These are phyloP conservation scores for Eurystomus gularis DNA, from an alignment of 2,113 vertebrate species.

Conservation along the genomic window DNA sequence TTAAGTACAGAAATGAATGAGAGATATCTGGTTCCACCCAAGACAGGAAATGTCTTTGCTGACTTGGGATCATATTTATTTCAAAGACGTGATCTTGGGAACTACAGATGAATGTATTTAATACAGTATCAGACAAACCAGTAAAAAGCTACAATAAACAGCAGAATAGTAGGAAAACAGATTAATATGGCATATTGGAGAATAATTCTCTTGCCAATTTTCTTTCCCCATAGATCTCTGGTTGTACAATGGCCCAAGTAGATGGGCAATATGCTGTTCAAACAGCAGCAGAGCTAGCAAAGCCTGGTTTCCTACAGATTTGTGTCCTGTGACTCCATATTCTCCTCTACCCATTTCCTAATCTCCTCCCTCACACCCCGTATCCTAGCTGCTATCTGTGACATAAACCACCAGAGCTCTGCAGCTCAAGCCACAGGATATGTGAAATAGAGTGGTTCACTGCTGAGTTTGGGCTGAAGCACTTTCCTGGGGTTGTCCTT, in stretches of 20 bases:
- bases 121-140: neutral
- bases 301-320: neutral
- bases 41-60: neutral
- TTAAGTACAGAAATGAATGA: neutral
- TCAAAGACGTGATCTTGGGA: conserved; percentile 2
- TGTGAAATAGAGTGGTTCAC: fast-evolving
- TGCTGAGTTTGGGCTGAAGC: neutral
- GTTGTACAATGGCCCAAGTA: neutral
- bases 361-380: neutral
- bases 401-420: neutral
- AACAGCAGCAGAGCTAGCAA: neutral
- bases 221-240: neutral
- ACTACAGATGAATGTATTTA: neutral
- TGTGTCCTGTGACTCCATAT: neutral
- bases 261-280: neutral
- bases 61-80: neutral
- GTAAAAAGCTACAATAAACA: neutral
- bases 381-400: neutral
- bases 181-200: neutral
- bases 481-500: neutral
- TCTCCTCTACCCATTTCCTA: neutral
- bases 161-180: neutral
- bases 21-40: neutral
- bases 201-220: neutral
- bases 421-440: neutral